These are phyloP conservation scores for Bettongia penicillata DNA, from an alignment of 2,113 vertebrate genomes.

Conservation along the genomic window DNA sequence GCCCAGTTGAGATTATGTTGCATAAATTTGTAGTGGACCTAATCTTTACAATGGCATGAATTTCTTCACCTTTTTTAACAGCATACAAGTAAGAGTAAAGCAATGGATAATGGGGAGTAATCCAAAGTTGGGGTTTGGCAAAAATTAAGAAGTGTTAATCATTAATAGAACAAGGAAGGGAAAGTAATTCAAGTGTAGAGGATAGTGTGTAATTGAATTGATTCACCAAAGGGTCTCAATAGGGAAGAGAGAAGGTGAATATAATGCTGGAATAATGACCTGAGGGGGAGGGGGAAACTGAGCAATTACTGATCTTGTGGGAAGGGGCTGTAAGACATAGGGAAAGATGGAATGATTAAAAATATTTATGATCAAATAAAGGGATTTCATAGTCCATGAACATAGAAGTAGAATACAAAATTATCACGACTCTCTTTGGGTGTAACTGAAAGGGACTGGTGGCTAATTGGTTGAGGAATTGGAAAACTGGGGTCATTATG, in stretches of 20 bases:
- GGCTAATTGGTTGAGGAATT: neutral
- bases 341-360: neutral
- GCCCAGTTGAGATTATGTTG: neutral
- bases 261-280: neutral
- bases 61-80: neutral
- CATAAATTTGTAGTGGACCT: neutral
- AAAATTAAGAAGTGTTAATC: neutral
- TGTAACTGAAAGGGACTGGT: neutral
- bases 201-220: neutral
- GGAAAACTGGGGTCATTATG: neutral
- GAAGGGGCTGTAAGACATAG: neutral
- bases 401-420: neutral
- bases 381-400: neutral
- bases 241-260: neutral
- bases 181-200: neutral
- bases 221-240: neutral
- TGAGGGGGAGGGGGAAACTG: neutral
- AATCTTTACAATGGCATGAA: neutral
- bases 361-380: neutral
- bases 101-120: neutral
- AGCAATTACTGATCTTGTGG: neutral
- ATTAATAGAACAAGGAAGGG: neutral
- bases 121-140: neutral
- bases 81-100: neutral
- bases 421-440: neutral